phyloP scores from a whole-genome alignment of 2,113 vertebrate genomes.

The Naja naja region DNA sequence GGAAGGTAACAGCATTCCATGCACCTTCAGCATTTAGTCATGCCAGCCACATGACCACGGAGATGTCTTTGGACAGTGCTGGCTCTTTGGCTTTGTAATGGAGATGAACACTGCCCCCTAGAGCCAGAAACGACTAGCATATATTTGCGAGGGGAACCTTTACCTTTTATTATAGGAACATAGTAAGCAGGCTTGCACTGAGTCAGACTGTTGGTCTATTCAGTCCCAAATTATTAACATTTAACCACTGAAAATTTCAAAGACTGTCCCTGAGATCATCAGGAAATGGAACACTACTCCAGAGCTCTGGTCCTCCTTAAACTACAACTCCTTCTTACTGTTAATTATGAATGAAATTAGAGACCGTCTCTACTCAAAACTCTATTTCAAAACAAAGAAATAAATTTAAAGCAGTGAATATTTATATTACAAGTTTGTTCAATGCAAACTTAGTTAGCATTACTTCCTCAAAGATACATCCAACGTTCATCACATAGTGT shows the following conservation, averaged over 20 bases:
- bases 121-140: too few relatives aligned
- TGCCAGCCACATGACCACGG: too few relatives aligned
- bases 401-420: background rate
- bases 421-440: background rate
- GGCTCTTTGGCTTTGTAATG: too few relatives aligned
- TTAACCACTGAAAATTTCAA: background rate
- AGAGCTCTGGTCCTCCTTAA: background rate
- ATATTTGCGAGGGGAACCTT: too few relatives aligned
- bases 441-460: background rate
- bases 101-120: too few relatives aligned
- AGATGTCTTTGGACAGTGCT: too few relatives aligned
- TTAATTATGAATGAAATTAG: background rate
- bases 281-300: background rate
- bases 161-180: background rate
- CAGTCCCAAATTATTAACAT: background rate
- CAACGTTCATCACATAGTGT: background rate
- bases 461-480: background rate
- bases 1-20: too few relatives aligned
- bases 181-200: background rate
- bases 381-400: background rate
- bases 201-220: background rate
- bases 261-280: background rate
- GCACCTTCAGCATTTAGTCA: too few relatives aligned
- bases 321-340: background rate
- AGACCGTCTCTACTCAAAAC: background rate